Evolutionary conservation across 2,888 invertebrate genomes (phyloP), one percentile per base, ranked within the genome.

Genomic region (Molanna angustata): DNA sequence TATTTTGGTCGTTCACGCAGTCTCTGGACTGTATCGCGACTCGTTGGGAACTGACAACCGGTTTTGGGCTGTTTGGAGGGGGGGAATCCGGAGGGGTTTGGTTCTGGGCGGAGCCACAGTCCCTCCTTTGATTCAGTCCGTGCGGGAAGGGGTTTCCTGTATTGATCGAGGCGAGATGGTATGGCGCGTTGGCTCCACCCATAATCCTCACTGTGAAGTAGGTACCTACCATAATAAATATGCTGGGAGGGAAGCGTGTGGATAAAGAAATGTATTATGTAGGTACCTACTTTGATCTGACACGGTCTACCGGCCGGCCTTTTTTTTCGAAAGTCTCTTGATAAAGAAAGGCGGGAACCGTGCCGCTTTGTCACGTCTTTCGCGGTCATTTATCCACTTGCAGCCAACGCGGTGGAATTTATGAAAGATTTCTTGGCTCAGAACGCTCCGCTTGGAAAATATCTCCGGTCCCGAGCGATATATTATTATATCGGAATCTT

Each of bases 1-100:
- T 51, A 21, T 51, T 39, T 43, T 22, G 19, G 33, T 32, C 47
- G 41, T 35, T 39, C 37, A 42, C 40, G n/a, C 21, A 21, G 19
- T 18, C n/a, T 43, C 48, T 21, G 33, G 32, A 35, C 43, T 43
- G 53, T 49, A 21, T 44, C 51, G 52, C 49, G 49, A 19, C 44
- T 41, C 40, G 35, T 32, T 18, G 32, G 17, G 49, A 45, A 54
- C 54, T 54, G 43, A 52, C 57, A 54, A 57, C 57, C 53, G 57
- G 57, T 57, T 57, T 57, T 54, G 32, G 18, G 13, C 14, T 39
- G 39, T 22, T 37, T 17, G 27, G 37, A 33, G 19, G 19, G 20
- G 46, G 39, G 41, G 39, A 37, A 33, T 43, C 31, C 16, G 35
- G 52, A 17, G 37, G 42, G 19, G 27, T 31, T 3, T 20, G 20